phyloP scores from a whole-genome alignment of 2,113 vertebrate species.

The Sturnira hondurensis region DNA sequence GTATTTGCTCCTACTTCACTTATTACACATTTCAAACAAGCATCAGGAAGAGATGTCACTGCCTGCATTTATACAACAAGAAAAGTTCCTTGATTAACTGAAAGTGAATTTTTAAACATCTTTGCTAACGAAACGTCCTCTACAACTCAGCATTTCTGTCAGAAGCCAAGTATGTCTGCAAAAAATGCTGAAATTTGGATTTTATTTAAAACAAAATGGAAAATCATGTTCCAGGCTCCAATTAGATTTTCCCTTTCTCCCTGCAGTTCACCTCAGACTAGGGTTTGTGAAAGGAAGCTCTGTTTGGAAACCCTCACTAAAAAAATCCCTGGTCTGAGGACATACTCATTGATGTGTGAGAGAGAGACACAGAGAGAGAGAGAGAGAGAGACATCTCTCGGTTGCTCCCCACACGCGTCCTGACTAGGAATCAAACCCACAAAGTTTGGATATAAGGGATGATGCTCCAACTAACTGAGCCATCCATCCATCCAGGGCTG shows the following conservation, averaged over 20 bases:
- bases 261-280: slow-evolving; percentile 32
- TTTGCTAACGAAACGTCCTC: not conserved
- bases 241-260: slow-evolving; percentile 47
- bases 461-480: too few species aligned
- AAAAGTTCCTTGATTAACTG: slow-evolving; percentile 3
- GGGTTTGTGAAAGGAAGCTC: not conserved
- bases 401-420: too few species aligned
- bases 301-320: slow-evolving; percentile 24
- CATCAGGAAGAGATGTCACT: not conserved
- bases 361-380: too few species aligned
- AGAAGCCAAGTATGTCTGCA: slow-evolving; percentile 42
- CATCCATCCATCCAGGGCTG: not conserved
- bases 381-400: too few species aligned
- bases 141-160: slow-evolving; percentile 54
- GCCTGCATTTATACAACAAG: slow-evolving; percentile 6
- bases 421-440: too few species aligned
- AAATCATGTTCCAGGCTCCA: slow-evolving; percentile 32
- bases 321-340: too few species aligned
- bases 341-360: too few species aligned
- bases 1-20: not conserved
- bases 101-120: not conserved
- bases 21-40: not conserved
- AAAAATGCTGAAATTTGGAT: slow-evolving; percentile 56
- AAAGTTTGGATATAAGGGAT: too few species aligned
- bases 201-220: slow-evolving; percentile 53